Percentiles rank a stretch among this genome's conserved stretches.
Conservation (phyloP, 2,888 invertebrate genomes). For the Cryptus armator region DNA sequence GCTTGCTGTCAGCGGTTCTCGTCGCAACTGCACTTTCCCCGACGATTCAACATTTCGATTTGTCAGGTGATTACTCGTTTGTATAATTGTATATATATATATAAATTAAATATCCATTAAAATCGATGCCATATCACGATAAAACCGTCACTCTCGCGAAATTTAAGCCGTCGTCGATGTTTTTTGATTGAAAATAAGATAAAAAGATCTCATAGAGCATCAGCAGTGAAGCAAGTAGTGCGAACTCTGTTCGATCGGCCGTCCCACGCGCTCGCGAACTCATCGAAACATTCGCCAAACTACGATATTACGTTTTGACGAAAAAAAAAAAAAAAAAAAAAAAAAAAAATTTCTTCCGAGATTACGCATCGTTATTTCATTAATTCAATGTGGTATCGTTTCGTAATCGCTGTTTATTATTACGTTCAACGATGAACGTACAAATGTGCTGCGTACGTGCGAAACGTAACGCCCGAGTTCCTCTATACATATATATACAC, state of each 20-base stretch:
- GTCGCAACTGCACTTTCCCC: conserved; percentile 76
- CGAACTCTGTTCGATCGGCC: conserved; percentile 1
- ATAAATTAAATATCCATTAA: conserved; percentile 18
- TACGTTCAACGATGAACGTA: conserved; percentile 30
- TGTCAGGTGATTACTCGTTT: conserved; percentile 78
- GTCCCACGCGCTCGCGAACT: not conserved
- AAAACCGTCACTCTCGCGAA: not conserved
- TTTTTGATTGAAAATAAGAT: not conserved
- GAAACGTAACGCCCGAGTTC: conserved; percentile 52
- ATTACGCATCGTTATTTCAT: conserved; percentile 45
- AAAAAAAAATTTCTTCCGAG: not conserved
- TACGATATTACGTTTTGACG: not conserved
- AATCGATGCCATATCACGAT: not conserved
- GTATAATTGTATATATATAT: conserved; percentile 1
- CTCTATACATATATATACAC: conserved; percentile 14
- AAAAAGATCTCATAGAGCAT: not conserved
- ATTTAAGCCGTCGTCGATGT: not conserved
- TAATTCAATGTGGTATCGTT: conserved; percentile 40
- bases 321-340: conserved; percentile 17
- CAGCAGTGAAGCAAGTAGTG: conserved; percentile 1
- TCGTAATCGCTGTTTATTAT: conserved; percentile 63
- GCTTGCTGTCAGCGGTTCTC: conserved; percentile 77
- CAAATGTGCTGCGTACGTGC: conserved; percentile 49
- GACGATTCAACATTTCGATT: conserved; percentile 76
- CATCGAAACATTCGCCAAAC: conserved; percentile 17